Conservation (phyloP, 2,888 invertebrate species). For the Conchocele bisecta region DNA sequence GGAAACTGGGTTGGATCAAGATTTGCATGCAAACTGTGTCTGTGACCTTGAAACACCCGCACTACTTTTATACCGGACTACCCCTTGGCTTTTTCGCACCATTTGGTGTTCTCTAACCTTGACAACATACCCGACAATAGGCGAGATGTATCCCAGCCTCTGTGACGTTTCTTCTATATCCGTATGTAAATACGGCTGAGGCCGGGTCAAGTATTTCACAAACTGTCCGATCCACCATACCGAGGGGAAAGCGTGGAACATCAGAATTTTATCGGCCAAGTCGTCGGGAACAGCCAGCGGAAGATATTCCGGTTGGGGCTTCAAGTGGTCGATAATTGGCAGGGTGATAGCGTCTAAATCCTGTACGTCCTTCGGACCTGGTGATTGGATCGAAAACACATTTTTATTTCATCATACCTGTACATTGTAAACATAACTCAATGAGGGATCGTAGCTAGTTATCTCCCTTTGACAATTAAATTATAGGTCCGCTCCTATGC, state of each 20-base stretch:
- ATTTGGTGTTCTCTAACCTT: no score
- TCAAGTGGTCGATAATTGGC: conserved; percentile 96
- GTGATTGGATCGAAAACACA: no score
- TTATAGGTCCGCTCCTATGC: no score
- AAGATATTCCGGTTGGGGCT: conserved; percentile 90
- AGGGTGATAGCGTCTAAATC: conserved; percentile 90
- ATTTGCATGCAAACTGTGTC: no score
- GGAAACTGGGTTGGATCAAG: no score
- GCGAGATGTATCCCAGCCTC: conserved; percentile 91
- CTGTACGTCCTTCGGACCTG: conserved; percentile 61
- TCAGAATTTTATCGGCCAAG: conserved; percentile 86
- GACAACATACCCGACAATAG: conserved; percentile 96
- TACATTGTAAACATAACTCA: no score
- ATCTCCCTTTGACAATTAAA: no score
- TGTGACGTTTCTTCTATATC: conserved; percentile 90
- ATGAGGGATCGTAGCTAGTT: no score
- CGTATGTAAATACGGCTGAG: conserved; percentile 88
- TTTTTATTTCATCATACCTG: no score
- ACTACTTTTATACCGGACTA: no score
- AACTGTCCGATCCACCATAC: conserved; percentile 99
- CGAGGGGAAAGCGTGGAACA: conserved; percentile 95
- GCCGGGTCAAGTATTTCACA: conserved; percentile 93
- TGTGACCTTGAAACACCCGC: no score
- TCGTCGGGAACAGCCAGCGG: conserved; percentile 97
- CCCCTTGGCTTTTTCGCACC: no score